These are phyloP conservation scores for Pluvialis apricaria DNA, from an alignment of 2,113 vertebrate species.

Conservation along the genomic window DNA sequence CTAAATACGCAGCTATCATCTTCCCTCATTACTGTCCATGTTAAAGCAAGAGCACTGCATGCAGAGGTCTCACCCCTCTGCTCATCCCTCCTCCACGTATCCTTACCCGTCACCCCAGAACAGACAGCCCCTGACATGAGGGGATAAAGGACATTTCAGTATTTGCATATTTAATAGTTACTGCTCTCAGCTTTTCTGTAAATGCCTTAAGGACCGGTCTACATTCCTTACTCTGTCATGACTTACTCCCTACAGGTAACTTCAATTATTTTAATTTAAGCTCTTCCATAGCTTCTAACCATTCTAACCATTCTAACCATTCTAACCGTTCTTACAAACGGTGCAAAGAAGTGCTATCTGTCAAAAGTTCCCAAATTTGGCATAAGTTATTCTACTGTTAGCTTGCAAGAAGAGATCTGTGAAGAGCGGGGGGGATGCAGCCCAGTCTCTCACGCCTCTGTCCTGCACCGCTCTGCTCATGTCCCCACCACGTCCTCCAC, in stretches of 20 bases:
- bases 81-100: not conserved
- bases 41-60: not conserved
- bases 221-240: not conserved
- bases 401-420: not conserved
- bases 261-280: not conserved
- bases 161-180: not conserved
- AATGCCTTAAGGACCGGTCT: not conserved
- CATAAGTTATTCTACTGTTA: not conserved
- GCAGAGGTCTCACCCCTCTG: not conserved
- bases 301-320: no score
- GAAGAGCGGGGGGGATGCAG: not conserved
- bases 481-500: not conserved
- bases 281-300: not conserved
- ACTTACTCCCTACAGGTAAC: not conserved
- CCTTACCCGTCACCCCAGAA: not conserved
- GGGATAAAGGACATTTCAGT: not conserved
- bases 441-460: accelerated
- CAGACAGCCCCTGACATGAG: accelerated
- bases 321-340: no score
- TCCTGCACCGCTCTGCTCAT: not conserved
- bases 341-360: not conserved
- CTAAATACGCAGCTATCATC: accelerated
- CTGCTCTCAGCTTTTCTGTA: not conserved
- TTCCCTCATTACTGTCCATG: not conserved
- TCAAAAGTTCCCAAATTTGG: not conserved